Base-by-base conservation (phyloP, 2,888 invertebrate species). In the Brachylomia viminalis region DNA sequence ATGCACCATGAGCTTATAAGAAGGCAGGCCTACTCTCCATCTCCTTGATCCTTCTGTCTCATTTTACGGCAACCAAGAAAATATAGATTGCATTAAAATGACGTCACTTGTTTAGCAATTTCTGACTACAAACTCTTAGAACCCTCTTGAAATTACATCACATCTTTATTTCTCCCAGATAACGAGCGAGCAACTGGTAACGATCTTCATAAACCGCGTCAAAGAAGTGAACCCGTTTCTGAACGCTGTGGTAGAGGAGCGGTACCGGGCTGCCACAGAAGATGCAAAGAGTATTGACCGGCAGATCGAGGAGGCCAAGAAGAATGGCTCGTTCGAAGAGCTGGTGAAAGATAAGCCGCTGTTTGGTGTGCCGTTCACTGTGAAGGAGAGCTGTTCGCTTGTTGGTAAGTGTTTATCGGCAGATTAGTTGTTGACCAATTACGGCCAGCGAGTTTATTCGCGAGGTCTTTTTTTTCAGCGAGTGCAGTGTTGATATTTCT, bases 341-440 rank as follows among this genome's bases (percentile, higher is more conserved):
- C 90, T 97, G 66, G 92, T 95, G 1, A 91, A 91, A 5, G 94
- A 96, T 30, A 97, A 97, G 82, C 98, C 98, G 0, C 94, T 99
- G 72, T 95, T 98, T 1, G 99, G 99, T 0, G 97, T 99, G 30
- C 99, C 99, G 0, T 97, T 98, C 64, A 98, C 98, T 5, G 97
- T 98, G 0, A 99, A 99, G 91, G 98, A 98, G 92, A 97, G 98
- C 86, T 98, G 98, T 88, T 97, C 97, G 1, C 95, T 98, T 1
- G 97, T 97, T 95, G 98, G 98, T 98, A 30, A 92, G 93, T 86
- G 5, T 17, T n/a, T 5, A 27, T 56, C 27, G 27, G 8, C 8
- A 58, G 56, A 58, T 8, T 58, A 17, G 30, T 58, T 58, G 17
- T 58, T 58, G 7, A 27, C 6, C 0, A 17, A 15, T 33, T 33